Evolutionary conservation across 2,113 vertebrate genomes (phyloP).

Genomic region (Nerophis ophidion): DNA sequence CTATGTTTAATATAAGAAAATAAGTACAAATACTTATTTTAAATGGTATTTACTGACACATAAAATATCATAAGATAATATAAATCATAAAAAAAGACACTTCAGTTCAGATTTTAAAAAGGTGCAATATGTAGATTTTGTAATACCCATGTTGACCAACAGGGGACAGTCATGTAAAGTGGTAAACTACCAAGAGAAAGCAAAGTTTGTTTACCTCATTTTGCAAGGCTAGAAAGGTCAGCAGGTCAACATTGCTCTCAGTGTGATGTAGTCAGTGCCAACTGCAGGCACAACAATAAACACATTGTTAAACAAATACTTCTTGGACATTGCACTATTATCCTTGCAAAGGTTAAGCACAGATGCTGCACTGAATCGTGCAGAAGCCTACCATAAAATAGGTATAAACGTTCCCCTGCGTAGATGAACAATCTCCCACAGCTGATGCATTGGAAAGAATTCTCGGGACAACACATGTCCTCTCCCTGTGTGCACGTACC

Average conservation of each 20-base stretch:
- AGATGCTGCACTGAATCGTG: background rate
- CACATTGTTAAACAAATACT: background rate
- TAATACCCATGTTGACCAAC: conserved; percentile 34
- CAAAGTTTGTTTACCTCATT: no score
- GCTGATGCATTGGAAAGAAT: conserved; percentile 44
- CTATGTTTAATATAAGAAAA: background rate
- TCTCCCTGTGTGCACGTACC: conserved; percentile 21
- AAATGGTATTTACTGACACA: background rate
- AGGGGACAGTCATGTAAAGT: conserved; percentile 44
- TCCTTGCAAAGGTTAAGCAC: no score
- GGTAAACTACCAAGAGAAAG: background rate
- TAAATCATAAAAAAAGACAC: no score
- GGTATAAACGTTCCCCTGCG: no score
- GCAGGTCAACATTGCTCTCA: background rate
- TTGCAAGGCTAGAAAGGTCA: no score
- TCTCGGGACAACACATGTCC: conserved; percentile 20
- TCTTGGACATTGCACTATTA: background rate
- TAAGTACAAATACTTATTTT: no score
- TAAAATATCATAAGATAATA: background rate
- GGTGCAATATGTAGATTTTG: background rate
- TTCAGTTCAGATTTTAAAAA: no score
- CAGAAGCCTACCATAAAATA: background rate
- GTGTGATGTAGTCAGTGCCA: background rate
- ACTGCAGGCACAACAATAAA: background rate
- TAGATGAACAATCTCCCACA: background rate